Conservation (phyloP, 2,888 invertebrate species). For the Andrena marginata region DNA sequence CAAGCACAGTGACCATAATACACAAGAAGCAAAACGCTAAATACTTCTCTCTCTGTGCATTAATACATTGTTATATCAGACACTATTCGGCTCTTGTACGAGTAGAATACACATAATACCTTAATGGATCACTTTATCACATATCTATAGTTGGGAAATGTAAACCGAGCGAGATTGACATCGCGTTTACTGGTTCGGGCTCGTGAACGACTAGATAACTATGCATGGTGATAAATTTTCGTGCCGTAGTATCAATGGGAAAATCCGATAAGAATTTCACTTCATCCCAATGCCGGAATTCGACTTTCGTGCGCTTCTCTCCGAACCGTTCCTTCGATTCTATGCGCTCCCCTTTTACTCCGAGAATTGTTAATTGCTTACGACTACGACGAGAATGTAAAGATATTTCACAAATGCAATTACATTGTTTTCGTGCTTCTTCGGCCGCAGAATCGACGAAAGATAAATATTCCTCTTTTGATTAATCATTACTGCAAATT, state of each 20-base stretch:
- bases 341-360: background rate
- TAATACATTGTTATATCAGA: constrained; percentile 16
- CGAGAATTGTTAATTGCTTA: constrained; percentile 6
- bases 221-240: constrained; percentile 42
- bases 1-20: constrained; percentile 31
- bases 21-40: constrained; percentile 12
- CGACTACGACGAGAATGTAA: background rate
- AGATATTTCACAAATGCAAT: constrained; percentile 22
- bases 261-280: constrained; percentile 29
- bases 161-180: constrained; percentile 6
- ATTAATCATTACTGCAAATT: constrained; percentile 17
- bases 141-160: constrained; percentile 22
- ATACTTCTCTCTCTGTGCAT: constrained; percentile 19
- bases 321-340: background rate
- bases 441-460: background rate
- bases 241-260: constrained; percentile 19
- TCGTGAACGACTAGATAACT: constrained; percentile 29
- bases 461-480: constrained; percentile 16
- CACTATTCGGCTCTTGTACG: constrained; percentile 7
- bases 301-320: constrained; percentile 1
- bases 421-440: constrained; percentile 21
- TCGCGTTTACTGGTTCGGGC: constrained; percentile 14
- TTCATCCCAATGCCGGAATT: background rate
- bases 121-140: constrained; percentile 41
- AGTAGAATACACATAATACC: constrained; percentile 11